Conservation (phyloP, 1,140 invertebrate species). For the Calephelis nemesis region DNA sequence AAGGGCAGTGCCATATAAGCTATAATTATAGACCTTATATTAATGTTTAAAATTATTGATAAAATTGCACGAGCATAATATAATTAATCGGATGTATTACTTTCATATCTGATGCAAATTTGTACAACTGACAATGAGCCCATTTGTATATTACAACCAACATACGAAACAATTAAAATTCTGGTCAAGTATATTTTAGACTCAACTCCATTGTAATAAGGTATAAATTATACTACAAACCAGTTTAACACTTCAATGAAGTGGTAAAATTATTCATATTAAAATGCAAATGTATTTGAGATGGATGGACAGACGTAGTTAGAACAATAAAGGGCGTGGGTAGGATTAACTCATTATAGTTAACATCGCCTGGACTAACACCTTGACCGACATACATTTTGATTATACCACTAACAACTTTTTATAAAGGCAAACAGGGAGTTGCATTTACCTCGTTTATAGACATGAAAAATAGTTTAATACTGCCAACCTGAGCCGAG, state of each 20-base stretch:
- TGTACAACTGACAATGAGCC: conserved; percentile 68
- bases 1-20: too few species aligned
- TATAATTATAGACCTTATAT: not conserved
- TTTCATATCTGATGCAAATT: conserved; percentile 75
- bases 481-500: too few species aligned
- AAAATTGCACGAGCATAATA: conserved; percentile 8
- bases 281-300: conserved; percentile 57
- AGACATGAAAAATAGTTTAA: too few species aligned
- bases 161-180: conserved; percentile 26
- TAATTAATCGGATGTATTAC: conserved; percentile 38
- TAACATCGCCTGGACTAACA: conserved; percentile 56
- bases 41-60: not conserved
- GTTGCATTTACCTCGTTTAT: too few species aligned
- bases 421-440: too few species aligned
- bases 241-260: conserved; percentile 20
- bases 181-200: conserved; percentile 21
- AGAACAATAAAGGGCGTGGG: conserved; percentile 73
- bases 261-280: conserved; percentile 61
- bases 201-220: conserved; percentile 24
- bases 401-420: conserved; percentile 31
- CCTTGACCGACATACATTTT: conserved; percentile 73
- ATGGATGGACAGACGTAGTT: conserved; percentile 57
- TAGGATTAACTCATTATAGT: conserved; percentile 64
- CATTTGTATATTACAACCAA: conserved; percentile 51
- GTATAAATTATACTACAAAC: conserved; percentile 24